These are phyloP conservation scores for Pseudobourletiella spinata DNA, from an alignment of 1,140 invertebrate species.

Conservation along the genomic window DNA sequence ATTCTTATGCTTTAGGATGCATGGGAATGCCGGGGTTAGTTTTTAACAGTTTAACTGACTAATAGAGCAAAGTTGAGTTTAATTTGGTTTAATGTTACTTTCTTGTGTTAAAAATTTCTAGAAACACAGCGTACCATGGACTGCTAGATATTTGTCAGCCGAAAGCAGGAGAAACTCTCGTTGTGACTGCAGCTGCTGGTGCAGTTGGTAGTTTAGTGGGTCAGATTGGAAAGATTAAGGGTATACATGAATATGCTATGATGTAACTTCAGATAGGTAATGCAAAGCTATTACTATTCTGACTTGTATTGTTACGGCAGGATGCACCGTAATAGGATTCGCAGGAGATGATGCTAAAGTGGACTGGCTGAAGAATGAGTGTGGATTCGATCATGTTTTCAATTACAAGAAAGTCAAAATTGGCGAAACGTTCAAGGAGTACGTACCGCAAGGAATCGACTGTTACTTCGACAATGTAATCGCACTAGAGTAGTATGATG, in stretches of 20 bases:
- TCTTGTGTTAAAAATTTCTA: background rate
- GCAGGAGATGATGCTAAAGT: slow-evolving; percentile 43
- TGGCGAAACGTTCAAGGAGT: slow-evolving; percentile 38
- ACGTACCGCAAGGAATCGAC: slow-evolving; percentile 45
- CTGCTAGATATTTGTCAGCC: slow-evolving; percentile 58
- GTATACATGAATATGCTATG: slow-evolving; percentile 32
- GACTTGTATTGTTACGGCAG: slow-evolving; percentile 38
- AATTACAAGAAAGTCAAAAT: slow-evolving; percentile 44
- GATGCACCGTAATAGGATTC: slow-evolving; percentile 43
- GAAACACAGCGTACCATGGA: slow-evolving; percentile 58
- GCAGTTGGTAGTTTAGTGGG: slow-evolving; percentile 49
- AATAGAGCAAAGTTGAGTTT: background rate
- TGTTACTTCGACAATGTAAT: slow-evolving; percentile 65
- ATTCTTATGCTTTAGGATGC: slow-evolving; percentile 47
- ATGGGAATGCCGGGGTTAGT: slow-evolving; percentile 53
- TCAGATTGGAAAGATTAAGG: slow-evolving; percentile 61
- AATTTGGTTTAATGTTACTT: background rate
- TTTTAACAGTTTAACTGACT: background rate
- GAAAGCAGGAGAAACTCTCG: slow-evolving; percentile 53
- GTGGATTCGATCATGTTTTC: slow-evolving; percentile 44
- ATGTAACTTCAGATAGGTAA: slow-evolving; percentile 12
- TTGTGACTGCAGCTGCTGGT: slow-evolving; percentile 53
- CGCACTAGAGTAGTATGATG: background rate
- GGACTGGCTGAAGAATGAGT: slow-evolving; percentile 44
- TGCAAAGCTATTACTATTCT: background rate